Conservation (phyloP, 2,113 vertebrate genomes). For the Chiloscyllium plagiosum region DNA sequence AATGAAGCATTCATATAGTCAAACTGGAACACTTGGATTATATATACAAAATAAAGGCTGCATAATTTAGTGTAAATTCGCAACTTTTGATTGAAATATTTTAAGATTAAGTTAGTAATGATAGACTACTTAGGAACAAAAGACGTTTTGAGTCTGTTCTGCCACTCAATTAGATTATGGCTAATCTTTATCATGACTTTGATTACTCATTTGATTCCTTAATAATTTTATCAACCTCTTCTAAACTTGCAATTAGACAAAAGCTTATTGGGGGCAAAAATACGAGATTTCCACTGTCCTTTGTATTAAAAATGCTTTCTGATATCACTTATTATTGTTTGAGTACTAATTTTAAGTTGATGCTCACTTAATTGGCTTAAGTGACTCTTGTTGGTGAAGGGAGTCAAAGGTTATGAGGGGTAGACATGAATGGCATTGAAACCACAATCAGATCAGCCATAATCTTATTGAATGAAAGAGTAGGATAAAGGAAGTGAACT, state of each 20-base stretch:
- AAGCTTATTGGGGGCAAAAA: background rate
- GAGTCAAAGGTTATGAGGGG: too few relatives aligned
- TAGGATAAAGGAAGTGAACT: too few relatives aligned
- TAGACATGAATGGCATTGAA: too few relatives aligned
- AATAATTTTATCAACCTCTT: background rate
- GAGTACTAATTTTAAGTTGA: background rate
- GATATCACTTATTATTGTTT: background rate
- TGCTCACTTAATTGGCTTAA: background rate
- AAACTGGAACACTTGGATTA: background rate
- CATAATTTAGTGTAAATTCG: background rate
- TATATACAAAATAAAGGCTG: background rate
- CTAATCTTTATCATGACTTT: background rate
- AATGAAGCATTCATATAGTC: background rate
- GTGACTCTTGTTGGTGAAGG: too few relatives aligned
- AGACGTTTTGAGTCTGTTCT: background rate
- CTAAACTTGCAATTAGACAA: background rate
- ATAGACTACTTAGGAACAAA: background rate
- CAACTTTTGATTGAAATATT: background rate
- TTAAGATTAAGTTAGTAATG: background rate
- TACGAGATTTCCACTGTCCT: background rate
- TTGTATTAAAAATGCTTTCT: background rate
- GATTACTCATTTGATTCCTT: background rate
- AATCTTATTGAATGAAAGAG: too few relatives aligned
- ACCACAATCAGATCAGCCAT: too few relatives aligned
- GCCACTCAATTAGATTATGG: background rate